Base-by-base conservation (phyloP, 2,888 invertebrate species). In the Harpalus rubripes region DNA sequence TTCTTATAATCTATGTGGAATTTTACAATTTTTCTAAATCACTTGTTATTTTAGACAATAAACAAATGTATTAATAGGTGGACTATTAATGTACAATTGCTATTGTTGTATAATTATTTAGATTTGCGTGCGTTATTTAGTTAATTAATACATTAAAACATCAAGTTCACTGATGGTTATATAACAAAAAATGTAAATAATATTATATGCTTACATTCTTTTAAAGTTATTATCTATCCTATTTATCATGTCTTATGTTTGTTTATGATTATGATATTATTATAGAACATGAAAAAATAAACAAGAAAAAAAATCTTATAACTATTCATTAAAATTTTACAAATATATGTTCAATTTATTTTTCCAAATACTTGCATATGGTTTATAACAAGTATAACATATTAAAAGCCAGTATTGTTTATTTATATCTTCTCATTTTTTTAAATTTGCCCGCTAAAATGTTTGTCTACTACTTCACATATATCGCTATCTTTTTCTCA, bases 11-110 rank as follows among this genome's bases (percentile, higher is more conserved):
- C 26, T 84, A 78, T 65, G 58, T 84, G 78, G 84, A 84, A 84
- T 78, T 84, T 84, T 84, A 84, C 84, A 78, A 78, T 84, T 76
- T 84, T 78, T 65, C 26, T 63, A 63, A 84, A 84, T 84, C 78
- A 78, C 26, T 61, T 78, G 78, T 84, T 78, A 84, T 84, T 78
- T 84, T 78, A 52, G 56, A 84, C 58, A 84, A 56, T 78, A 84
- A 84, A 78, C 76, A 80, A 16, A 15, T 61, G 18, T 80, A 80
- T 61, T 59, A 61, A 61, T 80, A 80, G 15, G 12, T 26, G 18
- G 16, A 7, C 44, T 74, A 44, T 22, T 32, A 65, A 32, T 65
- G 26, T 32, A 32, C 8, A 16, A 74, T 44, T 74, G 44, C 16
- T 41, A 74, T 44, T 44, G 16, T 44, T 18, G 10, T 44, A 18